A percentile compares a stretch with the other conserved stretches of the same genome.
These are phyloP conservation scores for Poecilia wingei DNA, from an alignment of 2,797 vertebrate species.

Conservation along the genomic window DNA sequence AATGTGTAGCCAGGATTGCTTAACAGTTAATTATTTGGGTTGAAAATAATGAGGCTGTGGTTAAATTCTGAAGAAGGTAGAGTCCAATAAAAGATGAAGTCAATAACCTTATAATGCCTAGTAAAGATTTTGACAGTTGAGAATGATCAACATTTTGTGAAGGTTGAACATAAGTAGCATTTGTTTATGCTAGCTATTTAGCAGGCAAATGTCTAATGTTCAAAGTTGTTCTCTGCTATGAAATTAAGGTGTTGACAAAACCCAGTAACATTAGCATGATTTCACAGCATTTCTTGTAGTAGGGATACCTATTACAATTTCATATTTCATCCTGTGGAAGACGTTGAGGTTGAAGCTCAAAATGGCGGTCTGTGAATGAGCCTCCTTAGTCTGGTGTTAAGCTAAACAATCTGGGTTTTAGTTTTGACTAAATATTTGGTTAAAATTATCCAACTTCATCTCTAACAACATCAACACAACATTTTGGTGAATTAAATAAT, in stretches of 20 bases:
- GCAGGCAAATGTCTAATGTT: background rate
- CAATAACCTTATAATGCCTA: background rate
- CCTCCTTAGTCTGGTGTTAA: background rate
- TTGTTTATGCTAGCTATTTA: background rate
- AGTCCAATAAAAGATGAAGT: background rate
- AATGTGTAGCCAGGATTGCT: background rate
- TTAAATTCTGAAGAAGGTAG: background rate
- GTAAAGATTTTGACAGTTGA: background rate
- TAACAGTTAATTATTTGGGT: background rate
- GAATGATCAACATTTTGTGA: background rate
- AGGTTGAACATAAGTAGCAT: background rate
- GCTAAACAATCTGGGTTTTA: background rate
- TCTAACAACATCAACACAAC: too few species aligned
- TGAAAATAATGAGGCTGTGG: background rate
- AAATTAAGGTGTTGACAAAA: background rate
- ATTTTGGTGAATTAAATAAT: too few species aligned
- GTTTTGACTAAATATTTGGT: background rate
- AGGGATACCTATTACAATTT: background rate
- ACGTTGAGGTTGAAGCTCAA: background rate
- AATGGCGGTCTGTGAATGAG: background rate
- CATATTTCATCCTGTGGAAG: background rate
- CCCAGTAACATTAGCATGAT: background rate
- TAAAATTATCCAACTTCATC: too few species aligned
- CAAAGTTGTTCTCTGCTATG: background rate
- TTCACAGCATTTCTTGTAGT: background rate